Percentiles rank a stretch among this genome's conserved stretches.
phyloP scores from a whole-genome alignment of 2,888 invertebrate genomes.

The Phalangium opilio region DNA sequence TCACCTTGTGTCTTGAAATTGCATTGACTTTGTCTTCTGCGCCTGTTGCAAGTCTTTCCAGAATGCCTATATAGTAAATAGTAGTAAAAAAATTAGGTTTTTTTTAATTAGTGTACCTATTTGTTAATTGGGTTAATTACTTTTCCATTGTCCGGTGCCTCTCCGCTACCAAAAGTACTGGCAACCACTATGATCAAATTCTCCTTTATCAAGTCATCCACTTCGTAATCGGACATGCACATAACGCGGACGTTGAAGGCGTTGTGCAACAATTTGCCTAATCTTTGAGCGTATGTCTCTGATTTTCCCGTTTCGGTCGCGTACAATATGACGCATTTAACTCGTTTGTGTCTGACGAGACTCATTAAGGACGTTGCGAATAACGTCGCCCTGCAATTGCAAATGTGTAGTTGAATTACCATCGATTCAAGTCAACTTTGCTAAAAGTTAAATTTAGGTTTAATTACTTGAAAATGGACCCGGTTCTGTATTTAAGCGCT shows the following conservation, averaged over 20 bases:
- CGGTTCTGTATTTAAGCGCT: slow-evolving; percentile 10
- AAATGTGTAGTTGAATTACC: too few species aligned
- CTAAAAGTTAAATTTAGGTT: too few species aligned
- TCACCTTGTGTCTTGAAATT: too few species aligned
- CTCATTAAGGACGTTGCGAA: slow-evolving; percentile 42
- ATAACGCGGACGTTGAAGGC: slow-evolving; percentile 82
- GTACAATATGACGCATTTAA: slow-evolving; percentile 82
- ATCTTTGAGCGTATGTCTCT: slow-evolving; percentile 77
- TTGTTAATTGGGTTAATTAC: slow-evolving; percentile 33
- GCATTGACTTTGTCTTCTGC: too few species aligned
- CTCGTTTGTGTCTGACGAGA: slow-evolving; percentile 71
- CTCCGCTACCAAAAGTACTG: slow-evolving; percentile 91
- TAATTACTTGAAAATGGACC: slow-evolving; percentile 12
- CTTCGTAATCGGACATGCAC: slow-evolving; percentile 77
- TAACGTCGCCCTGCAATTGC: neutral
- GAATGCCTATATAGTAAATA: slow-evolving; percentile 10
- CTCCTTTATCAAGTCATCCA: slow-evolving; percentile 82
- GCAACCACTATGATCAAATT: slow-evolving; percentile 75
- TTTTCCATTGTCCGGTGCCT: slow-evolving; percentile 92
- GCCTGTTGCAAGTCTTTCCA: slow-evolving; percentile 1
- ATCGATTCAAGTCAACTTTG: too few species aligned
- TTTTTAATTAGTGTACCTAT: too few species aligned
- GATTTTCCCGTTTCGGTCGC: slow-evolving; percentile 94
- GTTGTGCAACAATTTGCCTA: slow-evolving; percentile 81
- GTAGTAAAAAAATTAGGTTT: neutral